phyloP scores from a whole-genome alignment of 2,797 vertebrate genomes.

The Platyrinchus mystaceus region DNA sequence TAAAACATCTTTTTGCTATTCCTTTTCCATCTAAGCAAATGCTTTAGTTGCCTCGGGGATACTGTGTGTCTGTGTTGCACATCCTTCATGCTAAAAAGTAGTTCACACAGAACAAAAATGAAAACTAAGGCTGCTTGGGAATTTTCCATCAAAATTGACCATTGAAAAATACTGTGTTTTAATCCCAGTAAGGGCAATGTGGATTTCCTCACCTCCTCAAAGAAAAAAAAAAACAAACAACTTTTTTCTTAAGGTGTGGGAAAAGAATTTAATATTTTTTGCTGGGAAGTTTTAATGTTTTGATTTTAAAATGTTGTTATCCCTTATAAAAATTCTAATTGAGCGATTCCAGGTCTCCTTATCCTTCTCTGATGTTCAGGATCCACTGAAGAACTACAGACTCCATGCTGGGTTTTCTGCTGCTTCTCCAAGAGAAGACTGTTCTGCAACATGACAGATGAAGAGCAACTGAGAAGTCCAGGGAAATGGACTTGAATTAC shows the following conservation, averaged over 20 bases:
- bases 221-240: rapidly evolving
- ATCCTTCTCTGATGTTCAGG: neutral
- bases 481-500: neutral
- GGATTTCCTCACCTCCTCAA: neutral
- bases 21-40: slow-evolving; percentile 36
- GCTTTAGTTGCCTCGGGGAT: neutral
- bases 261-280: neutral
- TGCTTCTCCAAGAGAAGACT: neutral
- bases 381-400: neutral
- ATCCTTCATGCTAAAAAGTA: slow-evolving; percentile 22
- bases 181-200: neutral
- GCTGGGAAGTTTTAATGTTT: neutral
- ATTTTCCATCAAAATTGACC: neutral
- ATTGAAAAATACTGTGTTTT: neutral
- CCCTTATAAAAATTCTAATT: neutral
- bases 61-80: neutral
- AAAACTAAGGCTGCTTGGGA: neutral
- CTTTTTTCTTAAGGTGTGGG: rapidly evolving
- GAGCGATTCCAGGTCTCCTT: neutral
- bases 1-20: slow-evolving; percentile 28
- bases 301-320: neutral
- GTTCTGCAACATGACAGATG: neutral
- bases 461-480: neutral
- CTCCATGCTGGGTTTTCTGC: neutral
- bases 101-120: slow-evolving; percentile 26